Percentiles rank a stretch among this genome's conserved stretches.
These are phyloP conservation scores for Troilus luridus DNA, from an alignment of 2,888 invertebrate genomes.

Conservation along the genomic window DNA sequence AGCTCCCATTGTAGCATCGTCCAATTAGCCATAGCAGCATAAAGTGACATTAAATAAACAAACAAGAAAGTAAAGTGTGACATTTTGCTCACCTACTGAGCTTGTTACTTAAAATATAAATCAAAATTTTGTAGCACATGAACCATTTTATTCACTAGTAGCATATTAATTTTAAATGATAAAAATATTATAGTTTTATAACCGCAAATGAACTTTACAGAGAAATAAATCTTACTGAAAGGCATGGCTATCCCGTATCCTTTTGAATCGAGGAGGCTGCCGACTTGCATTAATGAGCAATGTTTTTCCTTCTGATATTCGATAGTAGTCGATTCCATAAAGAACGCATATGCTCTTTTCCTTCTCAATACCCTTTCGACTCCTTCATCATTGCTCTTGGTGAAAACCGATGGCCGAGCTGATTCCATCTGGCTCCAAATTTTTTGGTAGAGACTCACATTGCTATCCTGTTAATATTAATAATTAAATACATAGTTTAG, in stretches of 20 bases:
- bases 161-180: no score
- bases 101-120: no score
- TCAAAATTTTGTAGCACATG: no score
- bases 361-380: slow-evolving; percentile 85
- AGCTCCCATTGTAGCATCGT: no score
- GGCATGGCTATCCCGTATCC: slow-evolving; percentile 95
- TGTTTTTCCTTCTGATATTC: slow-evolving; percentile 91
- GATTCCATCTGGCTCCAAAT: slow-evolving; percentile 96
- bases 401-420: slow-evolving; percentile 86
- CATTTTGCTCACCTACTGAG: no score
- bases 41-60: no score
- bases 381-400: slow-evolving; percentile 86
- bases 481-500: no score
- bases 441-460: slow-evolving; percentile 88
- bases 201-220: no score
- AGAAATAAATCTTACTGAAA: slow-evolving; percentile 74
- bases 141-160: no score
- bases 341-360: slow-evolving; percentile 86
- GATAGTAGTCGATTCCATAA: slow-evolving; percentile 96
- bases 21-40: no score
- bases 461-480: slow-evolving; percentile 77
- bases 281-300: slow-evolving; percentile 88
- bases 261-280: slow-evolving; percentile 87
- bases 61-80: no score
- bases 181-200: no score